phyloP scores from a whole-genome alignment of 2,113 vertebrate genomes.

The Gymnobelideus leadbeateri region DNA sequence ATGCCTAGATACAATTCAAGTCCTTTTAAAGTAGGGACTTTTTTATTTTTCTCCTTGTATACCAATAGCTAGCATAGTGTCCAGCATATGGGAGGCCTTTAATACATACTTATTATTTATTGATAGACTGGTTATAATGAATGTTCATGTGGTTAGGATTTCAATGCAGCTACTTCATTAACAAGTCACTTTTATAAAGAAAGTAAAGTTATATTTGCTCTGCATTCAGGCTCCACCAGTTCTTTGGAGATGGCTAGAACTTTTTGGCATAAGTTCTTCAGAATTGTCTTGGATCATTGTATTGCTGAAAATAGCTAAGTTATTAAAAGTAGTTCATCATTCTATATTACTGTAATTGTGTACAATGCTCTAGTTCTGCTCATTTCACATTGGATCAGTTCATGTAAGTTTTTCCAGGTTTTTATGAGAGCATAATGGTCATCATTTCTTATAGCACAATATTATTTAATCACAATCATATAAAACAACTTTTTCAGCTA shows the following conservation, averaged over 20 bases:
- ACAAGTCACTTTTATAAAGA: constrained; percentile 29
- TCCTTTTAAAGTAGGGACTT: background rate
- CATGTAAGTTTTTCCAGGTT: background rate
- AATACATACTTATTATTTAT: background rate
- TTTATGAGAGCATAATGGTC: background rate
- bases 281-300: too few relatives aligned
- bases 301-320: too few relatives aligned
- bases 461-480: background rate
- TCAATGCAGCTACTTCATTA: constrained; percentile 44
- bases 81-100: background rate
- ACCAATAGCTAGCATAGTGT: background rate
- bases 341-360: too few relatives aligned
- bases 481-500: background rate
- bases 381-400: background rate
- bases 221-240: too few relatives aligned
- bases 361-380: too few relatives aligned
- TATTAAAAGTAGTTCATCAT: too few relatives aligned
- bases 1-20: background rate
- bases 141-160: constrained; percentile 55
- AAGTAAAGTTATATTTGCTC: too few relatives aligned
- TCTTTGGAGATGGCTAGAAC: too few relatives aligned
- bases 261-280: too few relatives aligned
- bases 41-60: background rate
- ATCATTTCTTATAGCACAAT: background rate
- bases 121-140: constrained; percentile 43